A percentile compares a stretch with the other conserved stretches of the same genome.
Evolutionary conservation across 2,797 vertebrate species (phyloP).

Genomic region (Zalophus californianus): DNA sequence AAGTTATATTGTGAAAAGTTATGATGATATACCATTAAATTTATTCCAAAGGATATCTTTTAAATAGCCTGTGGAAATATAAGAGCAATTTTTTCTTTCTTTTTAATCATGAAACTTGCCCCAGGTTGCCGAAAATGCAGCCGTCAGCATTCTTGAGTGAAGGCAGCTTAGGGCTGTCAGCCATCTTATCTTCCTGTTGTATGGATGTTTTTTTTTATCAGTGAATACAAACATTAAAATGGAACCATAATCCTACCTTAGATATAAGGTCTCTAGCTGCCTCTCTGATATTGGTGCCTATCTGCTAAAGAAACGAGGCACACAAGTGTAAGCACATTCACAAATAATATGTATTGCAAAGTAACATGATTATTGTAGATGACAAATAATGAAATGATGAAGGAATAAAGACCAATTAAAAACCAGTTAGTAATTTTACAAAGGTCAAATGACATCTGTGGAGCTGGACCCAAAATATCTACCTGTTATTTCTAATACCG

Average conservation of each 20-base stretch:
- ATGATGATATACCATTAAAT: constrained; percentile 81
- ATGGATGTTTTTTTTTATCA: constrained; percentile 82
- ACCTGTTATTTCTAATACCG: neutral
- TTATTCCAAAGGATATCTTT: constrained; percentile 80
- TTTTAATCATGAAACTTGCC: constrained; percentile 85
- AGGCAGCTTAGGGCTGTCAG: constrained; percentile 84
- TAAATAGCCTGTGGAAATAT: constrained; percentile 81
- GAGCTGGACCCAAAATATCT: neutral
- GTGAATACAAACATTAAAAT: constrained; percentile 82
- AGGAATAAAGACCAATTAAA: neutral
- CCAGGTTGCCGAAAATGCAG: constrained; percentile 81
- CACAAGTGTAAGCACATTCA: neutral
- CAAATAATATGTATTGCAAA: neutral
- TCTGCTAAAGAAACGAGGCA: constrained; percentile 7
- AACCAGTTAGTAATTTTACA: constrained; percentile 31
- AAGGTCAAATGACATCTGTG: neutral
- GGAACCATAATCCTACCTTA: constrained; percentile 81
- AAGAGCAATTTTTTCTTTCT: constrained; percentile 66
- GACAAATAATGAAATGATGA: constrained; percentile 15
- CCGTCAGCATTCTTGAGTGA: constrained; percentile 84
- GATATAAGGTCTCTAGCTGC: constrained; percentile 76
- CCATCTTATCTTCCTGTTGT: constrained; percentile 84
- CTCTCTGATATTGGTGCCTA: constrained; percentile 62
- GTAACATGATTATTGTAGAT: neutral
- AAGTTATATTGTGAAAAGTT: constrained; percentile 81